Conservation (phyloP, 2,888 invertebrate species). For the Drosophila ustulata region DNA sequence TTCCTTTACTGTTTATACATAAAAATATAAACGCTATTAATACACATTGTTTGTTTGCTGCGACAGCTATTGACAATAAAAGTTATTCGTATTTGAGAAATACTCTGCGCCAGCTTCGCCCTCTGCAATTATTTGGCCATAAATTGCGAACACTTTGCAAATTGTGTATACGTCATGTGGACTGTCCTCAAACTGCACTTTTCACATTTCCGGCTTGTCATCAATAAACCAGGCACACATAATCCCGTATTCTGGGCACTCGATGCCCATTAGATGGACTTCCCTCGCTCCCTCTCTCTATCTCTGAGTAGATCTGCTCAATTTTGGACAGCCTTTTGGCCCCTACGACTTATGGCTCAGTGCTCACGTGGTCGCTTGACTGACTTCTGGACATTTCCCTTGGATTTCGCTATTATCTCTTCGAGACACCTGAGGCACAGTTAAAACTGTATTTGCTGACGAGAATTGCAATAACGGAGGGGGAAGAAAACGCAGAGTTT, state of each 20-base stretch:
- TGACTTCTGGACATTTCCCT: conserved; percentile 21
- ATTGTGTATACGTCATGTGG: conserved; percentile 38
- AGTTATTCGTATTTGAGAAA: not conserved
- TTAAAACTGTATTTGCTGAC: conserved; percentile 40
- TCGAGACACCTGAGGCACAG: not conserved
- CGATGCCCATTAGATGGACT: conserved; percentile 32
- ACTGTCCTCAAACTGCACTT: not conserved
- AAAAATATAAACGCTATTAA: not conserved
- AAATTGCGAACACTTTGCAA: conserved; percentile 21
- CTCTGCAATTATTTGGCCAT: conserved; percentile 20
- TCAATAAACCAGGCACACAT: conserved; percentile 39
- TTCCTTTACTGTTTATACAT: no score
- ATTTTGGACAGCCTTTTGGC: conserved; percentile 7
- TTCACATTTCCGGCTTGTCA: conserved; percentile 35
- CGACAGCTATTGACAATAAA: no score
- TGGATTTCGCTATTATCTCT: conserved; percentile 8
- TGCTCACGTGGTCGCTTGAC: conserved; percentile 27
- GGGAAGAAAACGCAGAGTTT: conserved; percentile 30
- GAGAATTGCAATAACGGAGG: conserved; percentile 1
- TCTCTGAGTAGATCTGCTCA: conserved; percentile 7
- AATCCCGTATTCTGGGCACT: conserved; percentile 25
- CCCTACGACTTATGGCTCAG: conserved; percentile 17
- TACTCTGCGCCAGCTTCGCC: not conserved
- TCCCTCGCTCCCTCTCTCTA: not conserved
- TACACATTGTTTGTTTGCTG: not conserved